Conservation (phyloP, 2,113 vertebrate genomes). For the human (Homo sapiens) region GRCh38 chrX:77974001-77974500, state of each 20-base stretch:
- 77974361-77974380: background rate
- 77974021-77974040: background rate
- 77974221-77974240: background rate
- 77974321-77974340: background rate
- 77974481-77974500: too few relatives aligned
- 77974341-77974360: background rate
- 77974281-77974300: background rate
- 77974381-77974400: background rate
- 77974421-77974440: background rate
- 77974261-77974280: background rate
- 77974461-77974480: too few relatives aligned
- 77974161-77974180: background rate
- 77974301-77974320: background rate
- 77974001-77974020: background rate
- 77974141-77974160: background rate
- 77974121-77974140: background rate
- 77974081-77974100: background rate
- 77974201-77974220: background rate
- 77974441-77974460: background rate
- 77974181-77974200: background rate
- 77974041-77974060: background rate
- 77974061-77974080: background rate
- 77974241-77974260: background rate
- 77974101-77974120: background rate
- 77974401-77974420: background rate